Evolutionary conservation across 2,113 vertebrate species (phyloP).

Genomic region (Aviceda subcristata): DNA sequence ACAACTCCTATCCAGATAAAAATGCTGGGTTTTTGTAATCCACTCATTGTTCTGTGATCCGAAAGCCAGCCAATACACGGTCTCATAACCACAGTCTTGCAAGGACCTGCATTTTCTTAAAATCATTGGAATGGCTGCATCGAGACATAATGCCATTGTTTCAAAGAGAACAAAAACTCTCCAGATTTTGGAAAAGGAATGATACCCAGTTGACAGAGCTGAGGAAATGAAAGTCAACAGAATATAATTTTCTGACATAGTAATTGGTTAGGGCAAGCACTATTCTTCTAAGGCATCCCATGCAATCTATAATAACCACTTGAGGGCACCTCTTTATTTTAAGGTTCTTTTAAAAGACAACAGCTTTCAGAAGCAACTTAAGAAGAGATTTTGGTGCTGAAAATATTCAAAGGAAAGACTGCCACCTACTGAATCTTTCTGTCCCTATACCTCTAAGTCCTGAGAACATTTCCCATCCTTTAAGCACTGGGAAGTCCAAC

Average conservation of each 20-base stretch:
- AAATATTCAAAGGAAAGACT: conserved; percentile 44
- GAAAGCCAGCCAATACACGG: not conserved
- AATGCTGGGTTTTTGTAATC: not conserved
- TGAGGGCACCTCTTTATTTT: not conserved
- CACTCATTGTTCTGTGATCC: not conserved
- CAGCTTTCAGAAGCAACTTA: not conserved
- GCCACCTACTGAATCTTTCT: conserved; percentile 54
- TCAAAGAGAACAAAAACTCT: not conserved
- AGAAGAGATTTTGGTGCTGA: not conserved
- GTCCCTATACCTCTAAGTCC: not conserved
- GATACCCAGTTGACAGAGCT: not conserved
- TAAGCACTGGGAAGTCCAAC: not conserved
- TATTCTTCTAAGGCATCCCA: not conserved
- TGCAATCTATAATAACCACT: not conserved
- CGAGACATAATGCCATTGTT: not conserved
- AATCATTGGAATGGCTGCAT: not conserved
- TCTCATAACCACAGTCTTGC: not conserved
- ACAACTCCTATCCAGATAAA: not conserved
- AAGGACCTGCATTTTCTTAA: not conserved
- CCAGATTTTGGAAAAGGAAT: not conserved
- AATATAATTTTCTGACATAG: not conserved
- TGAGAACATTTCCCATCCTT: not conserved
- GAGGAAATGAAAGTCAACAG: not conserved
- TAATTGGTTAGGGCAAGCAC: not conserved
- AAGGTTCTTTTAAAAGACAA: not conserved